Percentiles rank a stretch among this genome's conserved stretches.
These are phyloP conservation scores for Pycnomerus fuliginosus DNA, from an alignment of 2,888 invertebrate species.

Conservation along the genomic window DNA sequence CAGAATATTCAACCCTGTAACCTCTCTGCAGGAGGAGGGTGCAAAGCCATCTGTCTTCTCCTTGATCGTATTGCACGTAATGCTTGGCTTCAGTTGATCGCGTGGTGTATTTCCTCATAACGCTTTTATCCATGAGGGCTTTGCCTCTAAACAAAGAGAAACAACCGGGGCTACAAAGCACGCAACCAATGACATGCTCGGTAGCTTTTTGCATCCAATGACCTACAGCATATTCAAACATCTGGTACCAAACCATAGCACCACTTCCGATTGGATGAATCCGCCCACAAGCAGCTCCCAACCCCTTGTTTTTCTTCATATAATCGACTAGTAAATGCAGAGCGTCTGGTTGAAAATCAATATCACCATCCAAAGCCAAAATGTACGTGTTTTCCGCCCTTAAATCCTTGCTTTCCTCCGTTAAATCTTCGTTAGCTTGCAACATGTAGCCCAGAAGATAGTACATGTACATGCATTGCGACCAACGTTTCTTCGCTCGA, in stretches of 20 bases:
- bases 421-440: constrained; percentile 40
- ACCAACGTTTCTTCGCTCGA: constrained; percentile 89
- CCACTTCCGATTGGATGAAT: constrained; percentile 82
- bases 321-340: constrained; percentile 77
- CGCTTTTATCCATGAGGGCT: constrained; percentile 87
- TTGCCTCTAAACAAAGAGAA: constrained; percentile 87
- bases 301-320: constrained; percentile 76
- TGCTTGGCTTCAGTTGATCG: constrained; percentile 76
- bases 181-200: constrained; percentile 87
- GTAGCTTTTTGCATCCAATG: constrained; percentile 94
- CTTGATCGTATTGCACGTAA: constrained; percentile 91
- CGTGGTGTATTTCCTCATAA: constrained; percentile 85
- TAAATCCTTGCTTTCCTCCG: constrained; percentile 55
- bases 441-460: constrained; percentile 71
- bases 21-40: constrained; percentile 89
- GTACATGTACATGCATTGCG: constrained; percentile 95
- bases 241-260: constrained; percentile 54
- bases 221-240: constrained; percentile 88
- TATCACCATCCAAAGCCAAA: constrained; percentile 84
- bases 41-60: constrained; percentile 97
- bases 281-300: constrained; percentile 86
- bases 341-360: constrained; percentile 81
- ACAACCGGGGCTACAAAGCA: constrained; percentile 89
- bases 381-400: constrained; percentile 77
- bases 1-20: constrained; percentile 90